Percentiles rank a stretch among this genome's conserved stretches.
Evolutionary conservation across 1,140 invertebrate genomes (phyloP).

Genomic region (Musca vetustissima): DNA sequence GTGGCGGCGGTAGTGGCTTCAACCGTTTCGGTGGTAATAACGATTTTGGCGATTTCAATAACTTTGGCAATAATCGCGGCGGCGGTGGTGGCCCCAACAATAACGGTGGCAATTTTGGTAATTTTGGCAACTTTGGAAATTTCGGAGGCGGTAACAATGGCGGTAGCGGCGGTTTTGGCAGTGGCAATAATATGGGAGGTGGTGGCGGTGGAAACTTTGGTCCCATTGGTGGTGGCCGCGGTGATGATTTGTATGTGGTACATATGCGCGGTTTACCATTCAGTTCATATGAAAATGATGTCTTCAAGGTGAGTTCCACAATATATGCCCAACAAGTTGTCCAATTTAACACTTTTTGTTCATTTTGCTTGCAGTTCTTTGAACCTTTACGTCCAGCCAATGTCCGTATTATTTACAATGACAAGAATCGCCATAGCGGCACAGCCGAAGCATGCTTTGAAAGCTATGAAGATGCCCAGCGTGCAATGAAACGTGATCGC

Average conservation of each 20-base stretch:
- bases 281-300: constrained; percentile 51
- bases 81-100: constrained; percentile 28
- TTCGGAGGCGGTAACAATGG: constrained; percentile 37
- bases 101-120: constrained; percentile 35
- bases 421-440: constrained; percentile 76
- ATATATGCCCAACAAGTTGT: too few relatives aligned
- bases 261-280: constrained; percentile 53
- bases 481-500: constrained; percentile 77
- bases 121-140: constrained; percentile 25
- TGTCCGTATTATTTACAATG: constrained; percentile 53
- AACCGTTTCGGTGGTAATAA: neutral
- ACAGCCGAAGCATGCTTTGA: constrained; percentile 87
- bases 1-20: neutral
- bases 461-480: constrained; percentile 73
- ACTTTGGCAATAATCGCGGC: constrained; percentile 29
- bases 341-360: too few relatives aligned
- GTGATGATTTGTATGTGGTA: constrained; percentile 45
- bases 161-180: constrained; percentile 38
- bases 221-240: constrained; percentile 38
- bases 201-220: constrained; percentile 39
- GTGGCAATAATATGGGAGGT: constrained; percentile 31
- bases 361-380: constrained; percentile 42
- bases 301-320: constrained; percentile 42
- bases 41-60: constrained; percentile 37
- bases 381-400: constrained; percentile 51